phyloP scores from a whole-genome alignment of 1,140 invertebrate species.

The Stegodyphus dumicola region DNA sequence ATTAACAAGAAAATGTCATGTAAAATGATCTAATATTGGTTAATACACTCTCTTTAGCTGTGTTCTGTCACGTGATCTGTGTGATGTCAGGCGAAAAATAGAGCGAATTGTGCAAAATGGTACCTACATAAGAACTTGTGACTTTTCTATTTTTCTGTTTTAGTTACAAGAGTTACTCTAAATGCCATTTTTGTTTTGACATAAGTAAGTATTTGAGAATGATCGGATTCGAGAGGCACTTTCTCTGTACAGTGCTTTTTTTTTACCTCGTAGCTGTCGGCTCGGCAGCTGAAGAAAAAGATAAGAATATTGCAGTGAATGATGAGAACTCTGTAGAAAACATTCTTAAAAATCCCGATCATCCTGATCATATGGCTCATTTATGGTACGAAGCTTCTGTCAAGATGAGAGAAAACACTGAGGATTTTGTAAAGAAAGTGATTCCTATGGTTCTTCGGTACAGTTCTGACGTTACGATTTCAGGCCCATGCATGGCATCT shows the following conservation, averaged over 20 bases:
- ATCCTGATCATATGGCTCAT: conserved; percentile 11
- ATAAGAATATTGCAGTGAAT: not conserved
- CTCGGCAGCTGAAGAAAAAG: not conserved
- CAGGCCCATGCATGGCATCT: conserved; percentile 43
- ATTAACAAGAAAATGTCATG: no score
- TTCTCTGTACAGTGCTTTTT: not conserved
- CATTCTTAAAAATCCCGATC: conserved; percentile 19
- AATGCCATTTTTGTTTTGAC: not conserved
- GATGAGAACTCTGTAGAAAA: conserved; percentile 7
- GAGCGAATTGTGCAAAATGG: not conserved
- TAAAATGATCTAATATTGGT: no score
- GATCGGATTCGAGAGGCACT: not conserved
- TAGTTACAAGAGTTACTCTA: not conserved
- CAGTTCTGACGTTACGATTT: conserved; percentile 17
- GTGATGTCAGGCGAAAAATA: not conserved
- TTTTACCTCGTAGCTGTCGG: not conserved
- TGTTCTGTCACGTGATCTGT: not conserved
- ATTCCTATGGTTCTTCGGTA: conserved; percentile 30
- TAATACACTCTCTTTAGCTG: not conserved
- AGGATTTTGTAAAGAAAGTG: conserved; percentile 29
- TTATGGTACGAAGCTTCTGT: conserved; percentile 34
- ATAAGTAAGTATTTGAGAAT: no score
- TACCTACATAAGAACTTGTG: not conserved
- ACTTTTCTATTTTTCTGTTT: not conserved
- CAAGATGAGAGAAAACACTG: not conserved